Conservation (phyloP, 2,888 invertebrate genomes). For the Drosophila neutralis region DNA sequence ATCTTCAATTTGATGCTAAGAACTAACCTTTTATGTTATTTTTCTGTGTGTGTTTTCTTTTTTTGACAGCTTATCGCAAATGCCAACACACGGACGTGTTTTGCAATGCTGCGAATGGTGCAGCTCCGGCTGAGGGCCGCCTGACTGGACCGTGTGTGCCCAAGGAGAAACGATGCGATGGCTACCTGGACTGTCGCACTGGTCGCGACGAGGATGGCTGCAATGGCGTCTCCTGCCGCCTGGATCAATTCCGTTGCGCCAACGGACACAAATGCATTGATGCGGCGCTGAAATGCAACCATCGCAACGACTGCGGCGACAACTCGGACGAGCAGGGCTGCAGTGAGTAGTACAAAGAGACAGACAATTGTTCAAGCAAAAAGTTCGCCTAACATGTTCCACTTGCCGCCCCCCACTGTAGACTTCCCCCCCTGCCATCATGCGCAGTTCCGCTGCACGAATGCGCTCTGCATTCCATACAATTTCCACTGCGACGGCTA, state of each 20-base stretch:
- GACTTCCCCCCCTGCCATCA: slow-evolving; percentile 95
- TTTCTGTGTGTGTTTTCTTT: not conserved
- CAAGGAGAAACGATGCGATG: slow-evolving; percentile 95
- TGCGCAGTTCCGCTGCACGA: slow-evolving; percentile 96
- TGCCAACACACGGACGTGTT: slow-evolving; percentile 95
- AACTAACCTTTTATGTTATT: not conserved
- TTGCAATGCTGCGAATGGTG: slow-evolving; percentile 90
- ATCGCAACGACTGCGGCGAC: slow-evolving; percentile 95
- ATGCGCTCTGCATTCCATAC: slow-evolving; percentile 96
- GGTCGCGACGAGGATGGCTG: slow-evolving; percentile 93
- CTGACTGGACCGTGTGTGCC: slow-evolving; percentile 93
- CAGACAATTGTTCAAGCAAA: not conserved
- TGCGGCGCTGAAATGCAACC: slow-evolving; percentile 91
- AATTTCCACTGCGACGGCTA: slow-evolving; percentile 93
- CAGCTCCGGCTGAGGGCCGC: slow-evolving; percentile 85
- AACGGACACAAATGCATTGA: slow-evolving; percentile 93
- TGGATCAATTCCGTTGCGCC: slow-evolving; percentile 94
- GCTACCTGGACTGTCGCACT: slow-evolving; percentile 94
- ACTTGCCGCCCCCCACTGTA: slow-evolving; percentile 80
- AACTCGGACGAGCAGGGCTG: slow-evolving; percentile 95
- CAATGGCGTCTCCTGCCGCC: slow-evolving; percentile 88
- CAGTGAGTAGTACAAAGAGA: slow-evolving; percentile 89
- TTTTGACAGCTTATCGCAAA: slow-evolving; percentile 91
- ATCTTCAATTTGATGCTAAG: slow-evolving; percentile 2
- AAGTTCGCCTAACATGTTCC: not conserved